These are phyloP conservation scores for Ancistrus triradiatus DNA, from an alignment of 2,113 vertebrate species.

Conservation along the genomic window DNA sequence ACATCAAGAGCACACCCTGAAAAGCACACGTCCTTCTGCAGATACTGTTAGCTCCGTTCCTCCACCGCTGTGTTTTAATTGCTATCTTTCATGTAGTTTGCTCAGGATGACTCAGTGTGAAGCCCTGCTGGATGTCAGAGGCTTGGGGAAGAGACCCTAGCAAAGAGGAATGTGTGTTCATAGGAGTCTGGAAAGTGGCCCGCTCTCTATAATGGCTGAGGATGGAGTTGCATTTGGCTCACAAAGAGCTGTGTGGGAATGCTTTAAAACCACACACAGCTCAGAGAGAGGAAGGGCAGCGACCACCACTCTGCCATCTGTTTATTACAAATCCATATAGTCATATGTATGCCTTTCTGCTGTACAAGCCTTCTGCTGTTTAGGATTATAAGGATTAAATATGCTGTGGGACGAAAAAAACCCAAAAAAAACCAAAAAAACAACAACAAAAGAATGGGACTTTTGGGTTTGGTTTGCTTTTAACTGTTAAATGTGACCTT, in stretches of 20 bases:
- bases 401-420: background rate
- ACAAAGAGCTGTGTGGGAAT: constrained; percentile 23
- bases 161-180: constrained; percentile 21
- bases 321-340: constrained; percentile 20
- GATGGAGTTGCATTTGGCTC: constrained; percentile 23
- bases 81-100: constrained; percentile 42
- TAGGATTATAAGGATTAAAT: constrained; percentile 1
- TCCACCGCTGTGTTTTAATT: constrained; percentile 47
- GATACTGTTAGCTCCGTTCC: constrained; percentile 61
- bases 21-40: constrained; percentile 50
- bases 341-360: too few relatives aligned
- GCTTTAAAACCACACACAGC: constrained; percentile 33
- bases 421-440: too few relatives aligned
- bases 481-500: background rate
- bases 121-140: constrained; percentile 30
- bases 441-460: background rate
- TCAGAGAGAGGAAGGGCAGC: constrained; percentile 29
- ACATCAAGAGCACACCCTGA: constrained; percentile 61
- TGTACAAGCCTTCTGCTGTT: background rate
- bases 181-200: constrained; percentile 18
- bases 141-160: constrained; percentile 17
- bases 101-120: constrained; percentile 30
- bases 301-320: constrained; percentile 19
- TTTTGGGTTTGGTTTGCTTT: background rate
- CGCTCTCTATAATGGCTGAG: constrained; percentile 15